A percentile compares a stretch with the other conserved stretches of the same genome.
phyloP scores from a whole-genome alignment of 1,140 invertebrate species.

The Zaprionus nigranus region DNA sequence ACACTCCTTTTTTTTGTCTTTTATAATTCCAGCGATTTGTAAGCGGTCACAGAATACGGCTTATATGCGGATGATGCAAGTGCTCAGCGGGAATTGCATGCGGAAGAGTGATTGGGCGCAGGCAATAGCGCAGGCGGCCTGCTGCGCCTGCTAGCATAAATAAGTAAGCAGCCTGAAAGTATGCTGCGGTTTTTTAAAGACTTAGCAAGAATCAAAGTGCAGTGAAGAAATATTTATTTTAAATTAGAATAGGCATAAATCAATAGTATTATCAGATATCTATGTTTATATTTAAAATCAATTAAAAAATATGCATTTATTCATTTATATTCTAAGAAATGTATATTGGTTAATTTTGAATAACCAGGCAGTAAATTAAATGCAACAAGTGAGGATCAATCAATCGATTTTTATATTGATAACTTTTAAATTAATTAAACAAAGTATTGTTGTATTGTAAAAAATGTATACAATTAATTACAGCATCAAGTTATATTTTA shows the following conservation, averaged over 20 bases:
- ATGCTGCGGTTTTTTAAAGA: slow-evolving; percentile 24
- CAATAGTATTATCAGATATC: background rate
- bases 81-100: slow-evolving; percentile 10
- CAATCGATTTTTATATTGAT: too few species aligned
- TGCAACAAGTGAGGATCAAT: too few species aligned
- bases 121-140: background rate
- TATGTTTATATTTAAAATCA: too few species aligned
- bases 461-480: background rate
- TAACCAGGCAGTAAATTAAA: too few species aligned
- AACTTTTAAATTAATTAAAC: background rate
- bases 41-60: slow-evolving; percentile 41
- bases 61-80: slow-evolving; percentile 13
- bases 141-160: background rate
- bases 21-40: slow-evolving; percentile 55
- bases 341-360: too few species aligned
- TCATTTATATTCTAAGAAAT: too few species aligned
- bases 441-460: too few species aligned
- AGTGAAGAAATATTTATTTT: background rate
- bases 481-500: background rate
- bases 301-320: too few species aligned
- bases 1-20: slow-evolving; percentile 18
- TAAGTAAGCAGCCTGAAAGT: slow-evolving; percentile 45
- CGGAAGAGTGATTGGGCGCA: background rate
- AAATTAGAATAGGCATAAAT: background rate
- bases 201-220: too few species aligned